A percentile compares a stretch with the other conserved stretches of the same genome.
Conservation (phyloP, 2,113 vertebrate species). For the Thalassoma bifasciatum region DNA sequence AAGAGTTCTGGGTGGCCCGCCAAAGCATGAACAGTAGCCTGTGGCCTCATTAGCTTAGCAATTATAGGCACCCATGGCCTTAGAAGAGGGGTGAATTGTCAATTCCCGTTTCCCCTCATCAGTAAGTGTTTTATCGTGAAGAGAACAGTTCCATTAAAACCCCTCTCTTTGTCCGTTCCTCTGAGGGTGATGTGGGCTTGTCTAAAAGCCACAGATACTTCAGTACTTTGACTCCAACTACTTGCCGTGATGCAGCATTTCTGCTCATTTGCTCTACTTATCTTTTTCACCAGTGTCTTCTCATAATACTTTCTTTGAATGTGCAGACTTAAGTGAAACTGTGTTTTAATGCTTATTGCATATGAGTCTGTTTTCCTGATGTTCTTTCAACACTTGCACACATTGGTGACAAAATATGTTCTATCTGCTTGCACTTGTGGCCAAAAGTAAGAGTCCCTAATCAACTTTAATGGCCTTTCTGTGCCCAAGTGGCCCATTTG, state of each 20-base stretch:
- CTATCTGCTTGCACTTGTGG: constrained; percentile 7
- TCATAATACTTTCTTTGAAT: neutral
- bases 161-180: constrained; percentile 1
- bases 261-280: neutral
- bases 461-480: constrained; percentile 52
- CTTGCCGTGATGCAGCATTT: neutral
- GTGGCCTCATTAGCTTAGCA: constrained; percentile 44
- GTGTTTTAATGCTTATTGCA: neutral
- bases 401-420: constrained; percentile 34
- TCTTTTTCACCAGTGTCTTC: neutral
- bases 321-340: constrained; percentile 13
- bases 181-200: neutral
- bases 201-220: neutral
- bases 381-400: constrained; percentile 20
- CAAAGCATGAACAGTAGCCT: constrained; percentile 26
- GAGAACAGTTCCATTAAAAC: constrained; percentile 28
- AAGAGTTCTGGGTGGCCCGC: constrained; percentile 30
- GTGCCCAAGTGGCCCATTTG: constrained; percentile 58
- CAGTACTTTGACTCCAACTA: neutral
- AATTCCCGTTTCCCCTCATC: constrained; percentile 33
- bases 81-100: constrained; percentile 20
- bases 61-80: constrained; percentile 42
- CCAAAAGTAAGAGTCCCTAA: constrained; percentile 46
- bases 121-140: constrained; percentile 30
- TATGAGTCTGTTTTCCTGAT: neutral